Evolutionary conservation across 2,888 invertebrate genomes (phyloP).

Genomic region (Epiblema foenella): DNA sequence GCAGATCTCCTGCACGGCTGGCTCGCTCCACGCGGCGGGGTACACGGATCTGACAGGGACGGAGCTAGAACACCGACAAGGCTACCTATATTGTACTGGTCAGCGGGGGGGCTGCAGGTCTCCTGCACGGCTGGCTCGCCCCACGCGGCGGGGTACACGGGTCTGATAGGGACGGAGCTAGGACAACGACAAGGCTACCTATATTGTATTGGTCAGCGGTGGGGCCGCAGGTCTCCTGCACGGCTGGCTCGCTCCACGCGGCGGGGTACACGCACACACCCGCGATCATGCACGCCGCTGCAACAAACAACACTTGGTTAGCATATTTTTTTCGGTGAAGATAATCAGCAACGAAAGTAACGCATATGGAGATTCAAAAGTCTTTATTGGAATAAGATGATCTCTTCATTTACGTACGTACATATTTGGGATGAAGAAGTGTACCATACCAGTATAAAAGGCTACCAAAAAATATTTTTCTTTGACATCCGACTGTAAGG

Average conservation of each 20-base stretch:
- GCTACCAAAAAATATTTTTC: neutral
- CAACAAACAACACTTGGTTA: conserved; percentile 55
- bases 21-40: conserved; percentile 95
- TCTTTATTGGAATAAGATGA: too few relatives aligned
- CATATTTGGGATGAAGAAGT: too few relatives aligned
- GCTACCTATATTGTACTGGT: conserved; percentile 87
- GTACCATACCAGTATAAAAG: too few relatives aligned
- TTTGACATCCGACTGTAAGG: neutral
- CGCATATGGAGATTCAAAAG: too few relatives aligned
- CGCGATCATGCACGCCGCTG: conserved; percentile 94
- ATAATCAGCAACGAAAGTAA: too few relatives aligned
- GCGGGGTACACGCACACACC: conserved; percentile 96
- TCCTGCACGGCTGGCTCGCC: conserved; percentile 91
- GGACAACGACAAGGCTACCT: conserved; percentile 59
- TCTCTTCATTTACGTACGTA: too few relatives aligned
- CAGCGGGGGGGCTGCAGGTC: conserved; percentile 93
- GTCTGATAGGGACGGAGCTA: too few relatives aligned
- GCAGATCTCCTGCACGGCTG: conserved; percentile 93
- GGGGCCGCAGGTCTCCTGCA: conserved; percentile 94
- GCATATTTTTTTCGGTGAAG: too few relatives aligned
- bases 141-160: conserved; percentile 97
- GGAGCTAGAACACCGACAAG: neutral
- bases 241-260: conserved; percentile 94
- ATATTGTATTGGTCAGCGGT: conserved; percentile 90
- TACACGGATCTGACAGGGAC: too few relatives aligned